These are phyloP conservation scores for Stegodyphus mimosarum DNA, from an alignment of 1,140 invertebrate genomes.

Conservation along the genomic window DNA sequence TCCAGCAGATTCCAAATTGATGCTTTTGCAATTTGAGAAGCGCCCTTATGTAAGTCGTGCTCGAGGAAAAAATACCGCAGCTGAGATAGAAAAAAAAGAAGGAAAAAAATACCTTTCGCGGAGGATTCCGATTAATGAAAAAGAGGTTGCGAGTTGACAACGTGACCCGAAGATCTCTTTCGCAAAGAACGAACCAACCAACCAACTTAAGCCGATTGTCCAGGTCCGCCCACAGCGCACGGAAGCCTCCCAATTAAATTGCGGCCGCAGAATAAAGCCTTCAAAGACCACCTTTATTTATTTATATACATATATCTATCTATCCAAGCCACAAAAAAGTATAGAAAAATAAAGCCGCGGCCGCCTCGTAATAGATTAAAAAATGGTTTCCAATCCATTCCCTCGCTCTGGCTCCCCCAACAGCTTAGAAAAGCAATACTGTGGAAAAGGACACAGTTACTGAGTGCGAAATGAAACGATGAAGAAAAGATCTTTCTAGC, in stretches of 20 bases:
- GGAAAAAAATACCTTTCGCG: constrained; percentile 7
- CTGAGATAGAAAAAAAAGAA: neutral
- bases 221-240: constrained; percentile 12
- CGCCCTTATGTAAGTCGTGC: neutral
- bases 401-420: neutral
- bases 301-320: constrained; percentile 15
- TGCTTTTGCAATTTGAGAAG: constrained; percentile 13
- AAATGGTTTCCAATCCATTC: constrained; percentile 16
- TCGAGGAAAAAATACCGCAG: too few species aligned
- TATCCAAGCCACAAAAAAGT: neutral
- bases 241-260: constrained; percentile 52
- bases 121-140: constrained; percentile 48
- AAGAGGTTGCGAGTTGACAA: constrained; percentile 51
- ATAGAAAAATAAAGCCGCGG: constrained; percentile 34
- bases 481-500: neutral
- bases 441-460: constrained; percentile 8
- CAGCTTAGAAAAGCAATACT: constrained; percentile 30
- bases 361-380: constrained; percentile 47
- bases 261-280: constrained; percentile 39
- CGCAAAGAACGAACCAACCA: constrained; percentile 11
- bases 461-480: constrained; percentile 26
- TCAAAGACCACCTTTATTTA: constrained; percentile 55
- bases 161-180: constrained; percentile 40
- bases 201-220: constrained; percentile 48
- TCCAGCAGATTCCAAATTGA: too few species aligned